These are phyloP conservation scores for Lasius platythorax DNA, from an alignment of 2,888 invertebrate genomes.

Conservation along the genomic window DNA sequence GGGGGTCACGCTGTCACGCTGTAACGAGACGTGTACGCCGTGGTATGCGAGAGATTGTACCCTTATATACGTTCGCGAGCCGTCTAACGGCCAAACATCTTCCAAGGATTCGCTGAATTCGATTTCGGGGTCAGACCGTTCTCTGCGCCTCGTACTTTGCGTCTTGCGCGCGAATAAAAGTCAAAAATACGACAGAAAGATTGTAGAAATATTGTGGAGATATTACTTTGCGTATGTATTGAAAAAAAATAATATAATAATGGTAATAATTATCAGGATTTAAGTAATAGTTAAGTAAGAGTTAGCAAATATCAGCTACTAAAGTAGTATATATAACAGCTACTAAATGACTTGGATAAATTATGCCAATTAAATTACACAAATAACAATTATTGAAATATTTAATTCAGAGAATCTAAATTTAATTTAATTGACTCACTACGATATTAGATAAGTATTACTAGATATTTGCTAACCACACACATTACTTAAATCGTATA, in stretches of 20 bases:
- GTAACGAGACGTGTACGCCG: conserved; percentile 67
- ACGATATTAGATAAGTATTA: neutral
- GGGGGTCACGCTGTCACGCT: conserved; percentile 71
- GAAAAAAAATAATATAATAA: neutral
- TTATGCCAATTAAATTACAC: neutral
- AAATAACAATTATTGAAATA: neutral
- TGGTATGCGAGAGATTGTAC: conserved; percentile 70
- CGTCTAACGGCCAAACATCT: neutral
- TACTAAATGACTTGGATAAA: neutral
- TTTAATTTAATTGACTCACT: neutral
- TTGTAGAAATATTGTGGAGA: neutral
- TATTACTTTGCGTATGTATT: neutral
- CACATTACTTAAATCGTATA: too few relatives aligned
- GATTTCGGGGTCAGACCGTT: neutral
- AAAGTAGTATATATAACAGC: too few relatives aligned
- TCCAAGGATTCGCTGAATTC: neutral
- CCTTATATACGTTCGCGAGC: neutral
- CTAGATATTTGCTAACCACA: neutral
- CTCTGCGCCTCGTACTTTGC: neutral
- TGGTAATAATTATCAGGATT: neutral
- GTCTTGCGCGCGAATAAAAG: neutral
- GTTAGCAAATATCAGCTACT: too few relatives aligned
- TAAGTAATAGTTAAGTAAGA: neutral
- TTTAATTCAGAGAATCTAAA: neutral
- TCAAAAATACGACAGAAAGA: neutral